Base-by-base conservation (phyloP, 1,140 invertebrate species). In the Zophobas morio region DNA sequence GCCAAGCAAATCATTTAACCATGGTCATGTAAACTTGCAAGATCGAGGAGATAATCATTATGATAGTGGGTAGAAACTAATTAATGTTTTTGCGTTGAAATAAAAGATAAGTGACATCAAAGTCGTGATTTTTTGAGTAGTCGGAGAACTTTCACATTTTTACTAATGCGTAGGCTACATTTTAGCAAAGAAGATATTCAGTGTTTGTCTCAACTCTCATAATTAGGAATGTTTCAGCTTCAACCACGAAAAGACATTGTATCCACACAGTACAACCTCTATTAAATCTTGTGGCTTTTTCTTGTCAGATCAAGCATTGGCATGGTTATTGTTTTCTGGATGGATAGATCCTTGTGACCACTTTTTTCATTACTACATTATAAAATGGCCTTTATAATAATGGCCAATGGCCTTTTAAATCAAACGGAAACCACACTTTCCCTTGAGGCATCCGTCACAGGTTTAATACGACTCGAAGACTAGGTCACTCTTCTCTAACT, bases 341-440 rank as follows among this genome's bases (percentile, higher is more conserved):
- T 20, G 20, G 20, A 8, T 46, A 37, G 35, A 34, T 20, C 20
- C 37, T 42, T 66, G 60, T 32, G 39, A 36, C 37, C 34, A 60
- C 34, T 60, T 60, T 60, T 60, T 60, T 36, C n/a, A 60, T 36
- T 60, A 46, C 8, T 46, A 46, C 8, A 46, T 39, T 36, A 20
- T 20, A 6, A 53, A 60, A 60, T 60, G 56, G 33, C 56, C 56
- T 60, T 42, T 66, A 66, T 66, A 20, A 32, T 66, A 66, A 42
- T 66, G 39, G 54, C 49, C 49, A 66, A n/a, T 66, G 60, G 60
- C 60, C 60, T 66, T 42, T 66, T 66, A 66, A 60, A 39, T 39
- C 56, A 39, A 36, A 57, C 54, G 54, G 60, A 66, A 66, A 66
- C 60, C 37, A 4, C 60, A 66, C 60, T 66, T 66, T 66, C 60